Evolutionary conservation across 2,888 invertebrate species (phyloP).

Genomic region (Listrodromus nycthemerus): DNA sequence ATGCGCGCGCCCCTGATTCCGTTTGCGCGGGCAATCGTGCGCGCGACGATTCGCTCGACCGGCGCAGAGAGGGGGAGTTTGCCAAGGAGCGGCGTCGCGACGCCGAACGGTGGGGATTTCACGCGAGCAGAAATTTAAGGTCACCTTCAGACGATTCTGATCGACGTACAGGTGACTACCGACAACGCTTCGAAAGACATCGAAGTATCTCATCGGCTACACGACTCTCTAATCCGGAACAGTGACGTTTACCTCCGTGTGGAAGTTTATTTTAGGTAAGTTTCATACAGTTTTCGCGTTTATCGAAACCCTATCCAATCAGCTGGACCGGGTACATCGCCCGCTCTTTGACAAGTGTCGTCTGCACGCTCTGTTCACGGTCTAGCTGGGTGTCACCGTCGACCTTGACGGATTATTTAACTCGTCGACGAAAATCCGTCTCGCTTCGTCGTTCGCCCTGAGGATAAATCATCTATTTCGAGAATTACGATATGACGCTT

Average conservation of each 20-base stretch:
- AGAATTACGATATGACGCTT: not conserved
- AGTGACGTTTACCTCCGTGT: constrained; percentile 3
- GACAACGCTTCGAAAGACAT: constrained; percentile 67
- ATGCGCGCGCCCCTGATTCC: not conserved
- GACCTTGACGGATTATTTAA: not conserved
- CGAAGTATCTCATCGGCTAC: constrained; percentile 28
- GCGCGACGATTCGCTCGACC: constrained; percentile 12
- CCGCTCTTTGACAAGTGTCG: too few species aligned
- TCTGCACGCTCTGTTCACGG: constrained; percentile 68
- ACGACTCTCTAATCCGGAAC: not conserved
- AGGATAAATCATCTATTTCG: not conserved
- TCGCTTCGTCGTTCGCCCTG: not conserved
- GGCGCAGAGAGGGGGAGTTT: not conserved
- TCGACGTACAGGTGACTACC: constrained; percentile 76
- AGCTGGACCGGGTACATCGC: constrained; percentile 9
- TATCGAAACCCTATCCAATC: constrained; percentile 13
- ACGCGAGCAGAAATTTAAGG: constrained; percentile 74
- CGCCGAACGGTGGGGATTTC: constrained; percentile 58
- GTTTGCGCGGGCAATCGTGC: constrained; percentile 5
- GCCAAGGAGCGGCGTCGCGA: constrained; percentile 35
- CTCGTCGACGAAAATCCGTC: constrained; percentile 26
- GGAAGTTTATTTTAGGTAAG: constrained; percentile 63
- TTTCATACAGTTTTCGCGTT: constrained; percentile 46
- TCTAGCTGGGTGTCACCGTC: constrained; percentile 38
- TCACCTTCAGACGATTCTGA: constrained; percentile 80